Evolutionary conservation across 2,888 invertebrate species (phyloP).

Genomic region (Serrognathus titanus): DNA sequence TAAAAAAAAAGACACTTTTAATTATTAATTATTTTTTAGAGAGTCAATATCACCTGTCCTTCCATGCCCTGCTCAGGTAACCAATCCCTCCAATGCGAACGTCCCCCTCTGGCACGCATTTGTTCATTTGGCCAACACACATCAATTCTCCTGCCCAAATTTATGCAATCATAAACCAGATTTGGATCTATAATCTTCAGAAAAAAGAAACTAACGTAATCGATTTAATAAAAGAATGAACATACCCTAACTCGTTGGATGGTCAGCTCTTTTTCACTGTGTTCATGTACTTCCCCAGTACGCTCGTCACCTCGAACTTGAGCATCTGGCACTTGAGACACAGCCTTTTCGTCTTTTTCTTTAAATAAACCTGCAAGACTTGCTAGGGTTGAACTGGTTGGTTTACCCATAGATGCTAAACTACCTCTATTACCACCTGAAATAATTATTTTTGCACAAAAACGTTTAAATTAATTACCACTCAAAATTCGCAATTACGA

Average conservation of each 20-base stretch:
- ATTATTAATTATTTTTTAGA: neutral
- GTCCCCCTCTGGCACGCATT: slow-evolving; percentile 82
- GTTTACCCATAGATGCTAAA: slow-evolving; percentile 81
- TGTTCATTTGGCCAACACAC: slow-evolving; percentile 94
- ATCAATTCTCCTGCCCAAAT: slow-evolving; percentile 84
- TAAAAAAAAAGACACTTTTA: slow-evolving; percentile 14
- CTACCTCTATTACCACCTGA: slow-evolving; percentile 73
- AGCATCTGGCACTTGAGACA: slow-evolving; percentile 41
- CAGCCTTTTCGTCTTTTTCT: slow-evolving; percentile 44
- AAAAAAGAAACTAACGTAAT: slow-evolving; percentile 1
- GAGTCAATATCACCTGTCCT: slow-evolving; percentile 61
- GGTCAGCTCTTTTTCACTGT: slow-evolving; percentile 48
- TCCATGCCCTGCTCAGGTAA: slow-evolving; percentile 89
- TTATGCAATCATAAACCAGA: slow-evolving; percentile 86
- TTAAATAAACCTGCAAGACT: slow-evolving; percentile 79
- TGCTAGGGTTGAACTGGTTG: slow-evolving; percentile 79
- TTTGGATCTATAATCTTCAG: slow-evolving; percentile 60
- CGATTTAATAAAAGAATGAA: slow-evolving; percentile 3
- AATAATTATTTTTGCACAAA: neutral
- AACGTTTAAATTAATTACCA: too few relatives aligned
- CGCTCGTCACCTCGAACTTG: slow-evolving; percentile 34
- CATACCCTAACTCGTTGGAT: slow-evolving; percentile 52
- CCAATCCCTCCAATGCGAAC: slow-evolving; percentile 89
- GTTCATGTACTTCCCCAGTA: slow-evolving; percentile 40
- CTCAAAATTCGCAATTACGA: too few relatives aligned